Evolutionary conservation across 2,113 vertebrate genomes (phyloP).

Genomic region (Ahaetulla prasina): DNA sequence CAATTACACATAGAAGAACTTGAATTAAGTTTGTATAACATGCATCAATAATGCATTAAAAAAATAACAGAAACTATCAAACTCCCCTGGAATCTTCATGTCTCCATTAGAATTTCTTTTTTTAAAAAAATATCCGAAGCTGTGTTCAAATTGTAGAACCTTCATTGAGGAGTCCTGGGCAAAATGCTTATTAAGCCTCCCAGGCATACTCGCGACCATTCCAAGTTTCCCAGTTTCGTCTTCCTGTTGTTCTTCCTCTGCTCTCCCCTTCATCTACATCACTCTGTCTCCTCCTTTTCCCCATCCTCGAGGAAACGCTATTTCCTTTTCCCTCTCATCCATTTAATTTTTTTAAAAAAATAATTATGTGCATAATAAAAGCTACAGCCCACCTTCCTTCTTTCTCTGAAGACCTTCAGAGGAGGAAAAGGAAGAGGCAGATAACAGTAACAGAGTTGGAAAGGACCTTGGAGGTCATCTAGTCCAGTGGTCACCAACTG

Average conservation of each 20-base stretch:
- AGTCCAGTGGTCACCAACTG: too few species aligned
- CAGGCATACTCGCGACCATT: background rate
- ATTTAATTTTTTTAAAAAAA: background rate
- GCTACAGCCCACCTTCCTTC: background rate
- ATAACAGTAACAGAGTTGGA: too few species aligned
- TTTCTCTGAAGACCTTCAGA: background rate
- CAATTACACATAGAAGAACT: background rate
- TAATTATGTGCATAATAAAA: background rate
- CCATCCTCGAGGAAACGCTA: background rate
- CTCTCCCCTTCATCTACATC: background rate
- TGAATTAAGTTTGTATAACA: background rate
- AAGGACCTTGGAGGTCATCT: too few species aligned
- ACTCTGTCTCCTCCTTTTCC: background rate
- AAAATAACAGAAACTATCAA: background rate
- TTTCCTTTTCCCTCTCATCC: background rate
- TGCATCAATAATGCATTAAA: background rate
- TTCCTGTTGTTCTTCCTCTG: background rate
- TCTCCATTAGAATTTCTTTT: background rate
- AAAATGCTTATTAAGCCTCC: background rate
- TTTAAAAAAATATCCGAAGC: background rate
- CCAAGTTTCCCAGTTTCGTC: background rate
- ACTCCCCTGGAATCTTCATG: background rate
- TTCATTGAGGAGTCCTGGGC: background rate
- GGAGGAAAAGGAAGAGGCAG: background rate
- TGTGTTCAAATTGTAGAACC: background rate